Evolutionary conservation across 92 coral and sea anemone genomes (phyloP).

Genomic region (Heteractis magnifica): DNA sequence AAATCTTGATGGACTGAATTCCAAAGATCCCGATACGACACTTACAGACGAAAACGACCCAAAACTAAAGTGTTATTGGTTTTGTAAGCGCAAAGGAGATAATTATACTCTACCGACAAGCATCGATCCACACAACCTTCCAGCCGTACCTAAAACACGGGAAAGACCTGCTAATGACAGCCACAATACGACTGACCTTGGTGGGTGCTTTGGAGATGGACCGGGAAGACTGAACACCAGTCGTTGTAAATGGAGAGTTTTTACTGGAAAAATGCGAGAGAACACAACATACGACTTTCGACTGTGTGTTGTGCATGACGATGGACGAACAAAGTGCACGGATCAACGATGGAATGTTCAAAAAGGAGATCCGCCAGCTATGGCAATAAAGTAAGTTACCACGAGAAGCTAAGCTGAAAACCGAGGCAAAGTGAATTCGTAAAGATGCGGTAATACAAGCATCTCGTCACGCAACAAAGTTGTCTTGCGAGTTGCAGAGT

Average conservation of each 20-base stretch:
- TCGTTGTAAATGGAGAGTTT: not conserved
- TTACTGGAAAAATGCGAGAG: constrained; percentile 43
- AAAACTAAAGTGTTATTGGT: constrained; percentile 42
- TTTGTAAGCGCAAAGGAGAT: constrained; percentile 37
- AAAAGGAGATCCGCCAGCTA: constrained; percentile 57
- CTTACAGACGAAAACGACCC: not conserved
- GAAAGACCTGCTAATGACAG: constrained; percentile 5
- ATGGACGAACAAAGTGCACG: not conserved
- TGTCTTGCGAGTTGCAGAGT: no score
- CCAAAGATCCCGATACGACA: constrained; percentile 50
- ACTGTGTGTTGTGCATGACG: constrained; percentile 29
- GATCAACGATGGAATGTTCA: constrained; percentile 17
- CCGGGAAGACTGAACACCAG: constrained; percentile 51
- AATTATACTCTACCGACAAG: constrained; percentile 45
- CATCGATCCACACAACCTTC: constrained; percentile 24
- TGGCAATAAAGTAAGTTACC: constrained; percentile 44
- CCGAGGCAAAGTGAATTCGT: no score
- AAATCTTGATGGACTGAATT: constrained; percentile 24
- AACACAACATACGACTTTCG: constrained; percentile 39
- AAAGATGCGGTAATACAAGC: no score
- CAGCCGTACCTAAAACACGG: constrained; percentile 13
- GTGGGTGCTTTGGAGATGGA: constrained; percentile 66
- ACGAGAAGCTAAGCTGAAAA: not conserved
- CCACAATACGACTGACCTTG: constrained; percentile 20
- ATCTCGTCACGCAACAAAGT: no score